Evolutionary conservation across 2,797 vertebrate species (phyloP), one percentile per base, ranked within the genome.

Genomic region (Gobio occitaniae): DNA sequence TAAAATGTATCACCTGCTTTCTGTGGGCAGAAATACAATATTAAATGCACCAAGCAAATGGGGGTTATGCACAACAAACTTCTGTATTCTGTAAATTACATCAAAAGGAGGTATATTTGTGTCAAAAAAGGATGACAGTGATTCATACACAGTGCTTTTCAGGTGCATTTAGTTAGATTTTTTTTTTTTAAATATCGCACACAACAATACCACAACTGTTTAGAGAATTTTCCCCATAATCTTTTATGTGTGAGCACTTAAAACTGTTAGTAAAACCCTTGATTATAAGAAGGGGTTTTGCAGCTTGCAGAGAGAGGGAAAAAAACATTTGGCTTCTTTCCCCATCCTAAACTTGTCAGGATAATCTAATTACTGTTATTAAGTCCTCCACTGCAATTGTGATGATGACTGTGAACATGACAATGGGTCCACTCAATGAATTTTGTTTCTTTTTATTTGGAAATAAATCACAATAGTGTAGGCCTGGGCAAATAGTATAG

Each of bases 301-400:
- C n/a, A 63, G n/a, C 36, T 25, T 5, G n/a, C 75, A 41, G n/a
- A 48, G 13, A 16, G 12, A 48, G 48, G 2, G 10, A 2, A 70
- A 71, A 25, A 59, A 21, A 77, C 78, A 16, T 68, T 83, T 75
- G 50, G 69, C 59, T 76, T 13, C 41, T 52, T 25, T 82, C 36
- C 48, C 56, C 65, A 19, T 80, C 59, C 70, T 61, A 76, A 85
- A 83, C 76, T 41, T 87, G 76, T 84, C 86, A 86, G 52, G 54
- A 54, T 74, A 61, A 86, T 81, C 56, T 88, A 76, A 88, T 87
- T 83, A 86, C 78, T 81, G 54, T 89, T 87, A 85, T 89, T 87
- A 84, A 85, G 85, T 88, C 48, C 32, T 74, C 69, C 77, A 68
- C 61, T 78, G 79, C 66, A 77, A 82, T 74, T 69, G 21, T 29